A percentile compares a stretch with the other conserved stretches of the same genome.
Evolutionary conservation across 35 echinoderm and acorn worm species (phyloP).

Genomic region (Anneissia japonica): DNA sequence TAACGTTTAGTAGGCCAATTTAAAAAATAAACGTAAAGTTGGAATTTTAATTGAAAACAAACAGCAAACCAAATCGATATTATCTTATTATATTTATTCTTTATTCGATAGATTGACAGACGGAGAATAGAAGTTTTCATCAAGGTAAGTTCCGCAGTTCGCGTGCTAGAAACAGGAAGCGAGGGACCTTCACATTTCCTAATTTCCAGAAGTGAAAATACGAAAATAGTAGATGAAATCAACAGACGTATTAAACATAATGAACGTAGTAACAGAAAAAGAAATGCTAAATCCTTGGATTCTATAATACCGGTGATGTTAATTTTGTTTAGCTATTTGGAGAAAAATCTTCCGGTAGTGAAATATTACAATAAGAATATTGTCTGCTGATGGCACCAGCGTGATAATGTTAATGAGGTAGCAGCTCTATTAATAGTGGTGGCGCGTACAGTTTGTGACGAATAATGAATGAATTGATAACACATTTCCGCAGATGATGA

Average conservation of each 20-base stretch:
- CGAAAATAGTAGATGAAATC: neutral
- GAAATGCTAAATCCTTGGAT: neutral
- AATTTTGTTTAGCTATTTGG: too few relatives aligned
- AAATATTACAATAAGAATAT: neutral
- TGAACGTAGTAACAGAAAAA: neutral
- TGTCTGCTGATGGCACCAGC: neutral
- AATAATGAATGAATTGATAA: neutral
- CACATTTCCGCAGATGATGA: neutral
- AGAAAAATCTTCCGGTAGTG: neutral
- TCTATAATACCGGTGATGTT: neutral
- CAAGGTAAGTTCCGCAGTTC: neutral
- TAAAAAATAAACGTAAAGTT: too few relatives aligned
- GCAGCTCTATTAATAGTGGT: neutral
- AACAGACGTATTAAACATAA: neutral
- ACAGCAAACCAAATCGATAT: too few relatives aligned
- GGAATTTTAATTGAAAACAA: too few relatives aligned
- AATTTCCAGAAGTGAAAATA: neutral
- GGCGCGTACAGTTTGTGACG: neutral
- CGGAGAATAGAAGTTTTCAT: too few relatives aligned
- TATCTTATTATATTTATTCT: too few relatives aligned
- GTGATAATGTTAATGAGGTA: neutral
- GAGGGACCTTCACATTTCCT: neutral
- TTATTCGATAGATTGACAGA: too few relatives aligned
- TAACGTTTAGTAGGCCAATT: too few relatives aligned
- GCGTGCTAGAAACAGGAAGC: neutral